These are phyloP conservation scores for Otolemur garnettii DNA, from an alignment of 2,113 vertebrate genomes.

Conservation along the genomic window DNA sequence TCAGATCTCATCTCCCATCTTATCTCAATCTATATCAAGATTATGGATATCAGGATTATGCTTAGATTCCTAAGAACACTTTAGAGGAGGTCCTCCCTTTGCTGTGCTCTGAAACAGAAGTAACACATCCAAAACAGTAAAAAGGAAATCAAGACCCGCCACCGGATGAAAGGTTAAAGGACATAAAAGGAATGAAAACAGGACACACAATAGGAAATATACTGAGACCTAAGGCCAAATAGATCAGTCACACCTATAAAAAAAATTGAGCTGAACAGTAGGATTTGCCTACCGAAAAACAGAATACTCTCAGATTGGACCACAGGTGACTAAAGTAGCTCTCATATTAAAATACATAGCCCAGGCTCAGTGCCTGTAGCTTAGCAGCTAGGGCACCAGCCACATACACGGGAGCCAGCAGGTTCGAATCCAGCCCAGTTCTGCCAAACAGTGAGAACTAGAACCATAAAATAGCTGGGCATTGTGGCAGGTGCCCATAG, in stretches of 20 bases:
- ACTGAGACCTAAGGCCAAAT: background rate
- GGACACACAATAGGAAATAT: background rate
- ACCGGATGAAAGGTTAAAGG: background rate
- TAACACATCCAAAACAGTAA: background rate
- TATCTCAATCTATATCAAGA: background rate
- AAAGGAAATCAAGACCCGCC: background rate
- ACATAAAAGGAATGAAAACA: slow-evolving; percentile 40
- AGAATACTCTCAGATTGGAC: slow-evolving; percentile 6
- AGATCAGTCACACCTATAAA: background rate
- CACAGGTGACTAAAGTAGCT: background rate
- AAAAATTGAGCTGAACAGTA: background rate
- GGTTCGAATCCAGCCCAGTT: no score
- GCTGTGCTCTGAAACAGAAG: background rate
- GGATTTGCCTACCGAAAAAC: background rate
- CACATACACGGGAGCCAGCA: no score
- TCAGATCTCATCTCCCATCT: background rate
- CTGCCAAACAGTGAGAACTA: no score
- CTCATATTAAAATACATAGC: slow-evolving; percentile 1
- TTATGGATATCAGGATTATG: background rate
- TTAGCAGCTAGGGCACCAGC: no score
- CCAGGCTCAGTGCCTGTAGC: no score
- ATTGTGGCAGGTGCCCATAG: no score
- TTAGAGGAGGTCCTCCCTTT: background rate
- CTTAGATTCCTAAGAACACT: background rate
- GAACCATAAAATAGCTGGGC: no score